Evolutionary conservation across 2,888 invertebrate genomes (phyloP), one percentile per base, ranked within the genome.

Genomic region (Leptodirus hochenwartii): DNA sequence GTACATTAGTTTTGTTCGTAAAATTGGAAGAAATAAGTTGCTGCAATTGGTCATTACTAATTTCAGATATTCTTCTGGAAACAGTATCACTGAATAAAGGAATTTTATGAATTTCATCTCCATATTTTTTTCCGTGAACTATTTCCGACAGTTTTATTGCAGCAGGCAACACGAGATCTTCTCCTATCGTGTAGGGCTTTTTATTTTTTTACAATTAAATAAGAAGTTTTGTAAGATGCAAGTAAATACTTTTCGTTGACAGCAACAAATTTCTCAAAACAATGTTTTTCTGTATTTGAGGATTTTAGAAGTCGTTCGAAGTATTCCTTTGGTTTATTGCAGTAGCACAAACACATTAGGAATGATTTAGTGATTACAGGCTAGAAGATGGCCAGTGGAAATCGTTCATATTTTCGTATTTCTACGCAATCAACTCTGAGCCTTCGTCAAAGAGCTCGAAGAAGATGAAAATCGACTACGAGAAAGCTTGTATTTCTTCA

Each of bases 171-270:
- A 37, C 9, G 27, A 36, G 32, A 23, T 33, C 17, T 36, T 38
- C 37, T 32, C 32, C 35, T 33, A 37, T 38, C 10, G 37, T 38
- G 25, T 25, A 29, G 14, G 38, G 34, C 20, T 20, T 20, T 20
- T 20, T 20, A 20, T n/a, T 20, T 17, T 32, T 27, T 34, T 31
- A 6, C 34, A 32, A 32, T 34, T 33, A 35, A 39, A 23, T 30
- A 30, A 9, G 24, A 9, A 25, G 38, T 34, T 34, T 37, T 31
- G 34, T 40, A 40, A 24, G 36, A 37, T 13, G 36, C 39, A 29
- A 35, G 32, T 27, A 37, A 35, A 31, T 27, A 29, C 33, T 38
- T 37, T 39, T 38, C 33, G 32, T 36, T 39, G 22, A 37, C 34
- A 24, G 36, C 30, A 11, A 32, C 25, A 32, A 33, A 20, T 34